phyloP scores from a whole-genome alignment of 2,113 vertebrate genomes.

The Fukomys damarensis region DNA sequence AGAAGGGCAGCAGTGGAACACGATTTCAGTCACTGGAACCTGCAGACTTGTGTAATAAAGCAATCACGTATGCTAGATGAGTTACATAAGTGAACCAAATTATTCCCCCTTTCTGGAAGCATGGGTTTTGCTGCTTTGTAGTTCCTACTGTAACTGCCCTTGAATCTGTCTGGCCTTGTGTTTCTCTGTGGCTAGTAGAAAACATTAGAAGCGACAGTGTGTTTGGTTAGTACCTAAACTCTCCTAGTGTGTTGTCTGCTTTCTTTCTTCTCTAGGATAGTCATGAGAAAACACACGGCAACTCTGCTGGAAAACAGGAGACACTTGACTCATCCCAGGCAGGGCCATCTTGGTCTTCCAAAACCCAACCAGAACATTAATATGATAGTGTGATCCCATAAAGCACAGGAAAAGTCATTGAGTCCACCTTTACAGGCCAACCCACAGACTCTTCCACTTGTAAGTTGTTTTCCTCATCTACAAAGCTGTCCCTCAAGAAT shows the following conservation, averaged over 20 bases:
- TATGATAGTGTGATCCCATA: too few relatives aligned
- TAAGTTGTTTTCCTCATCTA: background rate
- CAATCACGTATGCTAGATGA: fast-evolving
- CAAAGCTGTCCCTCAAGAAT: background rate
- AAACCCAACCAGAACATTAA: background rate
- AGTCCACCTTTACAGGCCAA: background rate
- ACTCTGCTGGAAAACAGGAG: background rate
- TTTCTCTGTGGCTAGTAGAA: background rate
- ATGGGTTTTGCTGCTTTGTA: background rate
- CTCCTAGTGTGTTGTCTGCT: background rate
- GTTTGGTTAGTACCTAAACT: background rate
- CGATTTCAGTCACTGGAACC: background rate
- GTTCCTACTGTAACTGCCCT: background rate
- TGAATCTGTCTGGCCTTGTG: background rate
- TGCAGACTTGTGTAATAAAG: background rate
- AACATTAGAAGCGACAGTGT: background rate
- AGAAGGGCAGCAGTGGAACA: fast-evolving
- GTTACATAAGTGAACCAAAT: background rate
- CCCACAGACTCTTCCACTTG: background rate
- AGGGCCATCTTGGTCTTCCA: too few relatives aligned
- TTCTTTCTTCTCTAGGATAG: background rate
- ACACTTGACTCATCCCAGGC: background rate
- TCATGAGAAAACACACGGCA: background rate
- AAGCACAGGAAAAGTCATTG: background rate
- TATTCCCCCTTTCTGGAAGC: background rate